These are phyloP conservation scores for Ophraella communa DNA, from an alignment of 2,888 invertebrate species.

Conservation along the genomic window DNA sequence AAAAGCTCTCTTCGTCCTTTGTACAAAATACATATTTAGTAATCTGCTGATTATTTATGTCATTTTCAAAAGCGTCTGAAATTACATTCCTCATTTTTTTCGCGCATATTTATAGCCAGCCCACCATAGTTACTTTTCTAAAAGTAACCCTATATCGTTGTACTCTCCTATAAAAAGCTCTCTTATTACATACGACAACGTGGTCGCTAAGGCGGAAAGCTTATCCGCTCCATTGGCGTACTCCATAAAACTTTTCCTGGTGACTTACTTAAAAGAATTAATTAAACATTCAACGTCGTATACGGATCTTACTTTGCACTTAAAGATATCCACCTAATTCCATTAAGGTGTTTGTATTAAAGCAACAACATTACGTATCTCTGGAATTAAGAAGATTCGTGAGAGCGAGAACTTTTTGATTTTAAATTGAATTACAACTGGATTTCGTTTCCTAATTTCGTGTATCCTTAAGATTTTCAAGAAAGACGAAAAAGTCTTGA, in stretches of 20 bases:
- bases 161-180: neutral
- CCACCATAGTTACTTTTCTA: neutral
- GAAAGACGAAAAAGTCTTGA: too few relatives aligned
- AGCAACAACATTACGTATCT: slow-evolving; percentile 16
- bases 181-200: neutral
- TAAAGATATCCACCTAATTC: slow-evolving; percentile 4
- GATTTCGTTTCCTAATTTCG: slow-evolving; percentile 14
- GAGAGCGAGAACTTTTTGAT: slow-evolving; percentile 15
- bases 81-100: neutral
- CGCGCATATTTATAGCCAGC: neutral
- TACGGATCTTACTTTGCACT: too few relatives aligned
- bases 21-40: neutral
- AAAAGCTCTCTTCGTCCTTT: neutral
- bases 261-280: slow-evolving; percentile 12
- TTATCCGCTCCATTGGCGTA: too few relatives aligned
- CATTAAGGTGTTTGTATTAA: slow-evolving; percentile 15
- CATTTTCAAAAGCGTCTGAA: neutral
- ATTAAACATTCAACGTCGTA: slow-evolving; percentile 21
- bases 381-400: slow-evolving; percentile 19
- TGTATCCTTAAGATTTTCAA: too few relatives aligned
- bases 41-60: neutral
- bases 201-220: neutral
- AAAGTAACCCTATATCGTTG: neutral
- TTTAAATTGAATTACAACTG: slow-evolving; percentile 21
- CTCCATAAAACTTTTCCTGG: too few relatives aligned